phyloP scores from a whole-genome alignment of 1,140 invertebrate species.

The Pseudobourletiella spinata region DNA sequence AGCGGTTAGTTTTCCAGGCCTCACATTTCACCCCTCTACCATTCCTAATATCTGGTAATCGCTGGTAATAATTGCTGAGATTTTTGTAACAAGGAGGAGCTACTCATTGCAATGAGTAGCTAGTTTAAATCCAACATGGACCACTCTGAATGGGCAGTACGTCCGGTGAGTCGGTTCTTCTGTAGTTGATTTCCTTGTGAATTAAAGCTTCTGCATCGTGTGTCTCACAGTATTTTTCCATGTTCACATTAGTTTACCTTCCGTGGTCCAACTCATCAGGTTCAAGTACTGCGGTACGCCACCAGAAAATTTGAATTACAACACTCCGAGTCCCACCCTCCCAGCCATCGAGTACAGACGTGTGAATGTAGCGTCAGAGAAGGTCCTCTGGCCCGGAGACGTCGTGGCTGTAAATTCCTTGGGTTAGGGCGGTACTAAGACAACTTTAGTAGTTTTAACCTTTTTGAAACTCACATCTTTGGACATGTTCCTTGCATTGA shows the following conservation, averaged over 20 bases:
- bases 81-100: conserved; percentile 59
- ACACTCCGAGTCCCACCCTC: conserved; percentile 77
- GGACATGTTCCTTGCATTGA: conserved; percentile 54
- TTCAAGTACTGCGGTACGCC: conserved; percentile 46
- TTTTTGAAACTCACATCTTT: conserved; percentile 50
- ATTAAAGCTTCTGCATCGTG: conserved; percentile 70
- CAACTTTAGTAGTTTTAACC: conserved; percentile 74
- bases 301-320: conserved; percentile 62
- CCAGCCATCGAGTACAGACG: conserved; percentile 74
- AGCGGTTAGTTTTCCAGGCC: no score
- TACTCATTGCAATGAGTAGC: no score
- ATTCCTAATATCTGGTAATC: no score
- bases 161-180: conserved; percentile 52
- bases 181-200: background rate
- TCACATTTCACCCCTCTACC: no score
- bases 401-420: conserved; percentile 87
- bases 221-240: no score
- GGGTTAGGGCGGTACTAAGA: conserved; percentile 89
- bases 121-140: conserved; percentile 91
- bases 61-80: no score
- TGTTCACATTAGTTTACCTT: conserved; percentile 70
- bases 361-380: conserved; percentile 73
- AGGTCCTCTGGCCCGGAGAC: conserved; percentile 71
- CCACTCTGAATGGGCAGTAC: conserved; percentile 82
- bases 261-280: conserved; percentile 65